phyloP scores from a whole-genome alignment of 2,888 invertebrate genomes.

The Meteorus colon region DNA sequence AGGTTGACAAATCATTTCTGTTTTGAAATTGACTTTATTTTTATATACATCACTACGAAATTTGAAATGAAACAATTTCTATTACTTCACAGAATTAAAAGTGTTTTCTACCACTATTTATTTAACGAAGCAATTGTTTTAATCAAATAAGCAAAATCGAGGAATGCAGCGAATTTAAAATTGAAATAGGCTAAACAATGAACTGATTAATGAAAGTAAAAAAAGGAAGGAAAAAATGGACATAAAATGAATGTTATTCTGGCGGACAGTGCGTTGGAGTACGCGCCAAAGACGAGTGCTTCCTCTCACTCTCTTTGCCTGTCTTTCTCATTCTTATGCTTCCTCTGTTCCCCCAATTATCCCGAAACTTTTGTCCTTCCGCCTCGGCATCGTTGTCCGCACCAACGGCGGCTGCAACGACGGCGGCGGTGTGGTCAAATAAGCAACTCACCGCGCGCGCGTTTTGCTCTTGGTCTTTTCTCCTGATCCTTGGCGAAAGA shows the following conservation, averaged over 20 bases:
- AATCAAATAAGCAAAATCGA: background rate
- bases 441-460: conserved; percentile 44
- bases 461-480: conserved; percentile 21
- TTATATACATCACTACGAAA: too few species aligned
- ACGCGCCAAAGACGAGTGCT: conserved; percentile 16
- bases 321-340: background rate
- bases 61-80: too few species aligned
- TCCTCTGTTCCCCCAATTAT: conserved; percentile 59
- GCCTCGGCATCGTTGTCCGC: conserved; percentile 51
- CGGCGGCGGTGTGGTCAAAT: conserved; percentile 39
- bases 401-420: conserved; percentile 46
- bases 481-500: conserved; percentile 32
- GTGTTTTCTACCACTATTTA: too few species aligned
- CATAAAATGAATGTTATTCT: background rate
- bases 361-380: conserved; percentile 65
- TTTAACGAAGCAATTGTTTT: background rate
- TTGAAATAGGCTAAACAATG: too few species aligned
- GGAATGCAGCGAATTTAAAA: too few species aligned
- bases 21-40: too few species aligned
- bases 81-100: too few species aligned
- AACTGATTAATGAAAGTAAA: too few species aligned
- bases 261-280: background rate
- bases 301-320: conserved; percentile 10
- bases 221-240: too few species aligned
- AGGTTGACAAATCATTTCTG: too few species aligned